phyloP scores from a whole-genome alignment of 2,113 vertebrate species.

The Himantopus leucocephalus region DNA sequence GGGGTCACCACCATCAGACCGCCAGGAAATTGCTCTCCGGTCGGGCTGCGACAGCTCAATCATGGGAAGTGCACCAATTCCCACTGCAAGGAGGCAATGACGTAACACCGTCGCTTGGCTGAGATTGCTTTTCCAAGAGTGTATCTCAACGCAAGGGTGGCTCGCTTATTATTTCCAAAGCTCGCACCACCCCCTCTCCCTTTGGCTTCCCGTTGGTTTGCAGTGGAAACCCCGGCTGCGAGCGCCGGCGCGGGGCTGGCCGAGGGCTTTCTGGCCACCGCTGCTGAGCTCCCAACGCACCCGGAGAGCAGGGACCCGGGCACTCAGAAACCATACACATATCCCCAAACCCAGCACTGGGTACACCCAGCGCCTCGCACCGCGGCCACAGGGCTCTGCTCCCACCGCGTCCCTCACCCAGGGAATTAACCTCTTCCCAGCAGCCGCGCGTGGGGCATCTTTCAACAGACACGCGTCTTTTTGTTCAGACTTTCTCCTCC shows the following conservation, averaged over 20 bases:
- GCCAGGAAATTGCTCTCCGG: not conserved
- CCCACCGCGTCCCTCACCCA: rapidly evolving
- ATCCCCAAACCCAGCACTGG: not conserved
- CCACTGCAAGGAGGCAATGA: not conserved
- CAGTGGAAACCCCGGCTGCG: not conserved
- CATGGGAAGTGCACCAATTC: not conserved
- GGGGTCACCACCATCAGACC: not conserved
- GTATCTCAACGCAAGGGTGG: not conserved
- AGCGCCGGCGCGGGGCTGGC: rapidly evolving
- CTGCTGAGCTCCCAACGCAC: not conserved
- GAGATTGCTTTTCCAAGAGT: not conserved
- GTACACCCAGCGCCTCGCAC: not conserved
- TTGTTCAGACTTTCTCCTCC: not conserved
- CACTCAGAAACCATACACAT: rapidly evolving
- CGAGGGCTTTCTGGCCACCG: rapidly evolving
- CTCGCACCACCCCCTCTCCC: not conserved
- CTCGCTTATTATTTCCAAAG: not conserved
- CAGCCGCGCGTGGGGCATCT: rapidly evolving
- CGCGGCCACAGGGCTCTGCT: not conserved
- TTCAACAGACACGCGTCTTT: not conserved
- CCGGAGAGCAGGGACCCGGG: rapidly evolving
- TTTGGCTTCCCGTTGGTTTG: not conserved
- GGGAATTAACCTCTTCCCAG: not conserved
- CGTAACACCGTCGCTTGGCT: not conserved
- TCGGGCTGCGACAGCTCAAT: not conserved